Evolutionary conservation across 1,140 invertebrate species (phyloP).

Genomic region (Bombus superbus): DNA sequence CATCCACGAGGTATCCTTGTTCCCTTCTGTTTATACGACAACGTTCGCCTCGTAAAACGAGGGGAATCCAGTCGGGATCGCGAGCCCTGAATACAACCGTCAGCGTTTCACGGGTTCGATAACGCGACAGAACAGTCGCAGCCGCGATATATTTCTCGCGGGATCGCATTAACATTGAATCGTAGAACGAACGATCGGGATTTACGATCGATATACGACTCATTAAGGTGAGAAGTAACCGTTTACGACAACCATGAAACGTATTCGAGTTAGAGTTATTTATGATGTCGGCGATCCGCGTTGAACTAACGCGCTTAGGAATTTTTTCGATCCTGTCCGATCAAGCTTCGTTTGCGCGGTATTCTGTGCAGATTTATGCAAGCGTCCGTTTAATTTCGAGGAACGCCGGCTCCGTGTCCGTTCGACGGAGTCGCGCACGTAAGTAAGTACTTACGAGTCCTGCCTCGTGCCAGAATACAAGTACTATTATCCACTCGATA

Average conservation of each 20-base stretch:
- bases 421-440: background rate
- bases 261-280: conserved; percentile 22
- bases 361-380: conserved; percentile 13
- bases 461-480: conserved; percentile 2
- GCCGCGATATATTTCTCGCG: conserved; percentile 16
- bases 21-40: conserved; percentile 46
- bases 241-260: conserved; percentile 26
- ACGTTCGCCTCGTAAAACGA: conserved; percentile 55
- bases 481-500: conserved; percentile 59
- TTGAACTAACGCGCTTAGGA: conserved; percentile 11
- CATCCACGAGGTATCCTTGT: conserved; percentile 11
- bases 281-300: conserved; percentile 13
- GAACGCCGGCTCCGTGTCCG: background rate
- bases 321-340: conserved; percentile 10
- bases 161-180: conserved; percentile 56
- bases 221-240: conserved; percentile 30
- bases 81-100: background rate
- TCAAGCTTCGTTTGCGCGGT: conserved; percentile 36
- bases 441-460: conserved; percentile 23
- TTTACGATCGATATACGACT: conserved; percentile 58
- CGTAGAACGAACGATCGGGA: conserved; percentile 47
- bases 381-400: conserved; percentile 43
- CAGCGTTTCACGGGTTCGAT: conserved; percentile 31
- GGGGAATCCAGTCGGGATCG: conserved; percentile 13
- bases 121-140: conserved; percentile 39